Percentiles rank a stretch among this genome's conserved stretches.
Conservation (phyloP, 2,888 invertebrate species). For the Dascillus cervinus region DNA sequence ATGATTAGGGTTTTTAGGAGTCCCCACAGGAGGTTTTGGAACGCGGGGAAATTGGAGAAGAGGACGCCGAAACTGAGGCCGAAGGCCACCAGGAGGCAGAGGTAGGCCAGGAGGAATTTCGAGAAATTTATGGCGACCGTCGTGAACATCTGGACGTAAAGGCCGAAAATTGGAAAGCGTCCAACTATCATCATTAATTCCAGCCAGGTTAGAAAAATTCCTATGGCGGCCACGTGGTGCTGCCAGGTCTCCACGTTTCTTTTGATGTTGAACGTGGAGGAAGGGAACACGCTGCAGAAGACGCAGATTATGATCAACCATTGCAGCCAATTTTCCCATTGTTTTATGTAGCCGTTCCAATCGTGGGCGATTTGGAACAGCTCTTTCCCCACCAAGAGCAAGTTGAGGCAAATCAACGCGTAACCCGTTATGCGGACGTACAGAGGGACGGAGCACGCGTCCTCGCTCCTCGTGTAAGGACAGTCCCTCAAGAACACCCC, state of each 20-base stretch:
- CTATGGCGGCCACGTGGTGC: conserved; percentile 71
- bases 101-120: conserved; percentile 73
- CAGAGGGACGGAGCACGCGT: conserved; percentile 26
- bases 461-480: conserved; percentile 20
- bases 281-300: conserved; percentile 54
- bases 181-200: conserved; percentile 82
- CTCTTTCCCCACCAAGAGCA: conserved; percentile 63
- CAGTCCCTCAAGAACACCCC: conserved; percentile 52
- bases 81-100: conserved; percentile 73
- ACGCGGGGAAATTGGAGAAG: conserved; percentile 68
- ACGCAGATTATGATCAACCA: conserved; percentile 68
- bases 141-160: conserved; percentile 84
- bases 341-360: conserved; percentile 61
- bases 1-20: conserved; percentile 75
- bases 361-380: conserved; percentile 70
- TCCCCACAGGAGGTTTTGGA: conserved; percentile 54
- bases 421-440: conserved; percentile 43
- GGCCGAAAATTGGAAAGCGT: conserved; percentile 75
- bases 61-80: conserved; percentile 75
- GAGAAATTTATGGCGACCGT: conserved; percentile 76
- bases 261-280: conserved; percentile 23
- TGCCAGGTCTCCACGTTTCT: conserved; percentile 54
- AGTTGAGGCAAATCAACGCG: conserved; percentile 55
- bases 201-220: conserved; percentile 73
- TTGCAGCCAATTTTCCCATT: conserved; percentile 83